These are phyloP conservation scores for Pluvialis apricaria DNA, from an alignment of 2,113 vertebrate species.

Conservation along the genomic window DNA sequence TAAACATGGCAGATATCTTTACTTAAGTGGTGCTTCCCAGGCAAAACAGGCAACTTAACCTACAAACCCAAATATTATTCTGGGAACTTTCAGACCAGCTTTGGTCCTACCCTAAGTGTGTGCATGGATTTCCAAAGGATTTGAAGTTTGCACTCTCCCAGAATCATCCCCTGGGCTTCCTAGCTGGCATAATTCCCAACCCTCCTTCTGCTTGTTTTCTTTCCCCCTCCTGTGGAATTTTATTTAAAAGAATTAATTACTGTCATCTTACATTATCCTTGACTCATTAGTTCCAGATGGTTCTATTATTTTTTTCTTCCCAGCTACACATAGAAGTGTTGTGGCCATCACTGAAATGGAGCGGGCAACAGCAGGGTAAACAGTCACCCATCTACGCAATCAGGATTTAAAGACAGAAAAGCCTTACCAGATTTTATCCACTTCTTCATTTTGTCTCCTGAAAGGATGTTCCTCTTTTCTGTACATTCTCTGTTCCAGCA, in stretches of 20 bases:
- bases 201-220: slow-evolving; percentile 30
- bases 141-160: background rate
- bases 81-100: background rate
- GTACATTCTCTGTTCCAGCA: background rate
- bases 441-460: background rate
- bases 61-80: background rate
- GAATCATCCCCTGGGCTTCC: background rate
- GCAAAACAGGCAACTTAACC: background rate
- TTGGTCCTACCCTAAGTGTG: background rate
- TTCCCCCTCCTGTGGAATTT: background rate
- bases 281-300: slow-evolving; percentile 57
- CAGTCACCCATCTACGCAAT: background rate
- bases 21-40: background rate
- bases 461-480: background rate
- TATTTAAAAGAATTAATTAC: slow-evolving; percentile 42
- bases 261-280: slow-evolving; percentile 39
- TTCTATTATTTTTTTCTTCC: background rate
- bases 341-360: background rate
- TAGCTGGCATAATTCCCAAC: background rate
- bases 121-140: background rate
- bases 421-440: background rate
- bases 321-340: background rate
- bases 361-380: background rate
- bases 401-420: background rate
- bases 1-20: background rate